These are phyloP conservation scores for Callosobruchus maculatus DNA, from an alignment of 2,888 invertebrate genomes.

Conservation along the genomic window DNA sequence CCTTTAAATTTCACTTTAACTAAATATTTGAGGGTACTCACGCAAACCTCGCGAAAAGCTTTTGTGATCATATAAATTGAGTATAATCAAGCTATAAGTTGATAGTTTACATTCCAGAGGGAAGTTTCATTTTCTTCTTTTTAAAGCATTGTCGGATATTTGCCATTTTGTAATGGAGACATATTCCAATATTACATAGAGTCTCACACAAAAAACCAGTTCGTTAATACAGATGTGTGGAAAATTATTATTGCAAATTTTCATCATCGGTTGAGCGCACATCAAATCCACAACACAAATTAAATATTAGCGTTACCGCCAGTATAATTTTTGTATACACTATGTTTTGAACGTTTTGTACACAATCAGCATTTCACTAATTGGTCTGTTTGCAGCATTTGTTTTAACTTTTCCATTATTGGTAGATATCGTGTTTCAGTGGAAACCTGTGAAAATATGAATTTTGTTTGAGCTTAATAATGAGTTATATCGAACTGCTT, in stretches of 20 bases:
- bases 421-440: not conserved
- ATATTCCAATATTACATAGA: not conserved
- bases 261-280: too few species aligned
- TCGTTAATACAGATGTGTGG: not conserved
- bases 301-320: not conserved
- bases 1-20: too few species aligned
- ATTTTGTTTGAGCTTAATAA: not conserved
- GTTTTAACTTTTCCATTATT: not conserved
- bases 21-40: too few species aligned
- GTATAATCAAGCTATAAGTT: too few species aligned
- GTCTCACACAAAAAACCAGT: not conserved
- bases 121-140: too few species aligned
- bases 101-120: too few species aligned
- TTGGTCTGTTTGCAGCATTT: not conserved
- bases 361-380: not conserved
- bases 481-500: constrained; percentile 20
- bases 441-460: not conserved
- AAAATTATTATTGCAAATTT: not conserved
- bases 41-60: too few species aligned
- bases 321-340: not conserved
- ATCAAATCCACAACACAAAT: not conserved
- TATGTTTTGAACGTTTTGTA: not conserved
- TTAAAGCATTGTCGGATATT: too few species aligned
- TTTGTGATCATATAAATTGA: too few species aligned
- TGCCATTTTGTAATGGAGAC: too few species aligned